These are phyloP conservation scores for Diuraphis noxia DNA, from an alignment of 1,140 invertebrate genomes.

Conservation along the genomic window DNA sequence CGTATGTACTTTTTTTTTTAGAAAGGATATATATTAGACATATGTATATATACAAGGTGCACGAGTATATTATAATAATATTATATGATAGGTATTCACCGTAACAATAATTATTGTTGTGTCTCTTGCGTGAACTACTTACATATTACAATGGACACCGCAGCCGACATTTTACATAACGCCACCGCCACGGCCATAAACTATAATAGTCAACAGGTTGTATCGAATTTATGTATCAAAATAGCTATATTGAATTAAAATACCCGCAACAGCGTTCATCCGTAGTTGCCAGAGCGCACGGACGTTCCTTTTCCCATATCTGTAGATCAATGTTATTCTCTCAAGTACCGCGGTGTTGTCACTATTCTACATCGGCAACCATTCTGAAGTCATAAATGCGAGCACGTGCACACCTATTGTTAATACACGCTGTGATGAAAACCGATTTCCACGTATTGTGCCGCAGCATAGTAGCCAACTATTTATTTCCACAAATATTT, in stretches of 20 bases:
- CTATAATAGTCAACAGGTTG: background rate
- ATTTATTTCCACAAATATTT: background rate
- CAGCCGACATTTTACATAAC: background rate
- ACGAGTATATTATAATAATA: too few relatives aligned
- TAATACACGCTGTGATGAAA: background rate
- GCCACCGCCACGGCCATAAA: background rate
- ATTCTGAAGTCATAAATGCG: background rate
- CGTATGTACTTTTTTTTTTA: background rate
- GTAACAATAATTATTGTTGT: background rate
- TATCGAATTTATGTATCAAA: background rate
- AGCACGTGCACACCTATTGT: too few relatives aligned
- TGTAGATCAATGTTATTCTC: background rate
- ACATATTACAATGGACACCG: background rate
- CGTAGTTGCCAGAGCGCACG: background rate
- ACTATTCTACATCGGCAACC: background rate
- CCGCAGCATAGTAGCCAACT: background rate
- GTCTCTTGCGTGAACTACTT: background rate
- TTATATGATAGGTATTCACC: background rate
- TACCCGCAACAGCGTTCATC: background rate
- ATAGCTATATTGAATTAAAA: background rate
- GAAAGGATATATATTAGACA: background rate
- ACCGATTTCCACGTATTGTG: background rate
- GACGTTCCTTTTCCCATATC: background rate
- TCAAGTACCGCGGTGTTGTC: background rate
- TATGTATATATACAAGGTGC: background rate